Evolutionary conservation across 2,797 vertebrate genomes (phyloP).

Genomic region (Erethizon dorsatum): DNA sequence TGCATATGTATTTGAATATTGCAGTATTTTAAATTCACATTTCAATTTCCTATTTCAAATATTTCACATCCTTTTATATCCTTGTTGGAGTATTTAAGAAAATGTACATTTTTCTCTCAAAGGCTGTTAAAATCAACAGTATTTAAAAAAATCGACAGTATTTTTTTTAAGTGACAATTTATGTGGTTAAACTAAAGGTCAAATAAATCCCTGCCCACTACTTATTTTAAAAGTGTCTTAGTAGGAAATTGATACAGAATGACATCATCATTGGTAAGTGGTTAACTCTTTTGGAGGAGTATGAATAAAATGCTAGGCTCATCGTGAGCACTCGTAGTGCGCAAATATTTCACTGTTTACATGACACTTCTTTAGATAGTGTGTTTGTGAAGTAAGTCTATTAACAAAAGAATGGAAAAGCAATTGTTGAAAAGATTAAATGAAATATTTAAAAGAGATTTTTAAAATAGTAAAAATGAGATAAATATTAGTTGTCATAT

Average conservation of each 20-base stretch:
- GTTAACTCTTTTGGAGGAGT: conserved; percentile 41
- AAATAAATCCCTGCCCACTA: conserved; percentile 78
- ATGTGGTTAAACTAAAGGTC: conserved; percentile 84
- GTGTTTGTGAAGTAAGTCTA: conserved; percentile 33
- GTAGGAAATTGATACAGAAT: conserved; percentile 79
- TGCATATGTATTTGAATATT: conserved; percentile 32
- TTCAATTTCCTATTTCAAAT: conserved; percentile 63
- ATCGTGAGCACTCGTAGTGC: conserved; percentile 49
- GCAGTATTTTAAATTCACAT: conserved; percentile 60
- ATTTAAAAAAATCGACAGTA: conserved; percentile 65
- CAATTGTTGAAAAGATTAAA: conserved; percentile 50
- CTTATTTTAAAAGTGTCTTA: conserved; percentile 81
- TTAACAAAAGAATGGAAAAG: conserved; percentile 41
- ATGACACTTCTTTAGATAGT: conserved; percentile 17
- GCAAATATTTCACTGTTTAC: conserved; percentile 46
- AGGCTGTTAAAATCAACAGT: conserved; percentile 67
- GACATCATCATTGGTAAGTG: conserved; percentile 64
- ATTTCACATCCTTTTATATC: conserved; percentile 49
- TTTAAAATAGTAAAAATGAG: conserved; percentile 49
- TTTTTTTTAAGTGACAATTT: conserved; percentile 63
- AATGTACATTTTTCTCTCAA: conserved; percentile 66
- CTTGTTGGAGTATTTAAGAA: conserved; percentile 35
- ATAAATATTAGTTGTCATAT: conserved; percentile 29
- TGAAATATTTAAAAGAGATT: neutral
- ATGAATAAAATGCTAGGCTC: conserved; percentile 48